A percentile compares a stretch with the other conserved stretches of the same genome.
These are phyloP conservation scores for Leptinotarsa haldemani DNA, from an alignment of 2,888 invertebrate species.

Conservation along the genomic window DNA sequence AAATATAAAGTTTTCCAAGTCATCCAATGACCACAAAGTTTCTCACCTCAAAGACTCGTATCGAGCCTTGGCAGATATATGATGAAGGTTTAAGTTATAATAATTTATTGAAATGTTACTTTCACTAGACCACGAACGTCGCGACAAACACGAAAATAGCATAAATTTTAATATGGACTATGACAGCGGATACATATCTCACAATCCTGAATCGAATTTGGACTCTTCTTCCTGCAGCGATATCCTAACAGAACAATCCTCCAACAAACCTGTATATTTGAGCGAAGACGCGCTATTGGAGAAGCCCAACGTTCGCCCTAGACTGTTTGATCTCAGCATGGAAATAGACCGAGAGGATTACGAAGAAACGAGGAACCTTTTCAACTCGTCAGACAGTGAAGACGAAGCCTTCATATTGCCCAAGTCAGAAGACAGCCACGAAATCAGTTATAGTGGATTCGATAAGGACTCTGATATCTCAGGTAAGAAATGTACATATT, in stretches of 20 bases:
- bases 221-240: constrained; percentile 49
- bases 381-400: constrained; percentile 49
- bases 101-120: constrained; percentile 17
- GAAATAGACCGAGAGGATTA: constrained; percentile 45
- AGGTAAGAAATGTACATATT: too few species aligned
- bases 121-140: constrained; percentile 19
- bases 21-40: too few species aligned
- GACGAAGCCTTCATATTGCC: constrained; percentile 21
- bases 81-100: background rate
- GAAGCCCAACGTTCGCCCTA: constrained; percentile 51
- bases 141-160: constrained; percentile 24
- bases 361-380: constrained; percentile 45
- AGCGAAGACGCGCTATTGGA: constrained; percentile 63
- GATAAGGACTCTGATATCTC: constrained; percentile 20
- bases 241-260: constrained; percentile 18
- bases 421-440: constrained; percentile 34
- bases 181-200: constrained; percentile 64
- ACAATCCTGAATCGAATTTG: constrained; percentile 60
- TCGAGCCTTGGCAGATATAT: background rate
- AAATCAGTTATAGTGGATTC: constrained; percentile 40
- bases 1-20: background rate
- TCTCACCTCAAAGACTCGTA: too few species aligned
- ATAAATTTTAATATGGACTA: constrained; percentile 55
- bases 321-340: constrained; percentile 31
- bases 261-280: constrained; percentile 54